phyloP scores from a whole-genome alignment of 1,140 invertebrate genomes.

The Drosophila busckii region DNA sequence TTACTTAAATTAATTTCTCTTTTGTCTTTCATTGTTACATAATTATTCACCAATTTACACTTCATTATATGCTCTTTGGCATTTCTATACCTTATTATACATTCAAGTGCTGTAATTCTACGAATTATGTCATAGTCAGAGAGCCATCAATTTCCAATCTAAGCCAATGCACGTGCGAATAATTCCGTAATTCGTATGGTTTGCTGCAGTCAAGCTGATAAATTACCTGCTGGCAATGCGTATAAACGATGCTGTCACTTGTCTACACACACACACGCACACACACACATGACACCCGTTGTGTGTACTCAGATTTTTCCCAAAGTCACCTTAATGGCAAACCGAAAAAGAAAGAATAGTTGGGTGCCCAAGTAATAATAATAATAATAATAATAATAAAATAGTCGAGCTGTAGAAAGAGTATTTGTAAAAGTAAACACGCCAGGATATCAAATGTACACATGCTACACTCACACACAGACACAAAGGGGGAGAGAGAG shows the following conservation, averaged over 20 bases:
- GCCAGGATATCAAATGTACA: constrained; percentile 77
- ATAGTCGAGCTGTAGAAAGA: constrained; percentile 50
- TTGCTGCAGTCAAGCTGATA: constrained; percentile 43
- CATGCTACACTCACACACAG: constrained; percentile 18
- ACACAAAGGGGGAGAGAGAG: constrained; percentile 29
- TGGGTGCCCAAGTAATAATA: constrained; percentile 45
- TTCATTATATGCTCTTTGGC: constrained; percentile 16
- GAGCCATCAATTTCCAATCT: constrained; percentile 36
- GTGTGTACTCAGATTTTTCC: constrained; percentile 57
- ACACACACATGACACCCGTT: constrained; percentile 15
- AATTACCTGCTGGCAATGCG: constrained; percentile 58
- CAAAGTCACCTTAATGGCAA: constrained; percentile 57
- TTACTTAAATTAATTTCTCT: not conserved
- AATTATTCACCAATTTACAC: constrained; percentile 25
- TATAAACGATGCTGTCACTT: constrained; percentile 71
- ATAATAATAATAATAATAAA: constrained; percentile 70
- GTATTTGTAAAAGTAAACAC: constrained; percentile 75
- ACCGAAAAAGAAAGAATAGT: constrained; percentile 34
- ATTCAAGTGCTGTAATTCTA: constrained; percentile 3
- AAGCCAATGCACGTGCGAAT: constrained; percentile 71
- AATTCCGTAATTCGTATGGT: constrained; percentile 45
- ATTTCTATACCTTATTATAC: no score
- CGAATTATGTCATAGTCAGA: constrained; percentile 16
- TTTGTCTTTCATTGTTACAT: constrained; percentile 19
- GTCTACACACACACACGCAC: constrained; percentile 15